Conservation (phyloP, 2,113 vertebrate genomes). For the Eolophus roseicapilla region DNA sequence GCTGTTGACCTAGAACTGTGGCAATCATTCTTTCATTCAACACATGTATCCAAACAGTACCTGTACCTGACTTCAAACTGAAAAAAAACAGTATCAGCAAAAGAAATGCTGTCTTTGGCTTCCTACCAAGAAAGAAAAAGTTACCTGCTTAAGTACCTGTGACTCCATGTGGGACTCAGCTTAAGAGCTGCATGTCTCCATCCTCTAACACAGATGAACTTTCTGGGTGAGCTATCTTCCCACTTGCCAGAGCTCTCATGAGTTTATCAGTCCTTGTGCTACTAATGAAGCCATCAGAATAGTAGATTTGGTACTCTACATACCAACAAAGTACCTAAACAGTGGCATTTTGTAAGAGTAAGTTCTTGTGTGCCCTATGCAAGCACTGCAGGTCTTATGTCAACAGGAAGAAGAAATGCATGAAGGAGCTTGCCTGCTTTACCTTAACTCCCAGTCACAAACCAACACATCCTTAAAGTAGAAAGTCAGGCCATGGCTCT, state of each 20-base stretch:
- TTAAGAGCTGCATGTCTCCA: neutral
- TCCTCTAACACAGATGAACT: neutral
- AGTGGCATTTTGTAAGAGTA: neutral
- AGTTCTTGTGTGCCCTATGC: rapidly evolving
- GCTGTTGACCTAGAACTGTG: neutral
- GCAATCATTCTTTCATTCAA: neutral
- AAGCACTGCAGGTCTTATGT: neutral
- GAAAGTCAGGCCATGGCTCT: neutral
- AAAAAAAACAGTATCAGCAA: neutral
- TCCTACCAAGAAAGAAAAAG: neutral
- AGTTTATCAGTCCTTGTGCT: neutral
- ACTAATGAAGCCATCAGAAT: neutral
- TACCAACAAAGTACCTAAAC: neutral
- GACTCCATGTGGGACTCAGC: neutral
- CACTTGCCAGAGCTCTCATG: neutral
- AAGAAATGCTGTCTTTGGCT: neutral
- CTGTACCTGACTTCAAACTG: neutral
- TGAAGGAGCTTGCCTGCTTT: neutral
- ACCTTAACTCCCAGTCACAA: neutral
- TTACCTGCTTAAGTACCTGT: neutral
- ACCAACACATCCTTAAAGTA: neutral
- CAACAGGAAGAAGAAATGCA: neutral
- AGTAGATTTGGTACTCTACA: neutral
- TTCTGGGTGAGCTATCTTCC: neutral
- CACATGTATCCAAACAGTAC: neutral